Conservation (phyloP, 1,140 invertebrate species). For the Ephestia elutella region DNA sequence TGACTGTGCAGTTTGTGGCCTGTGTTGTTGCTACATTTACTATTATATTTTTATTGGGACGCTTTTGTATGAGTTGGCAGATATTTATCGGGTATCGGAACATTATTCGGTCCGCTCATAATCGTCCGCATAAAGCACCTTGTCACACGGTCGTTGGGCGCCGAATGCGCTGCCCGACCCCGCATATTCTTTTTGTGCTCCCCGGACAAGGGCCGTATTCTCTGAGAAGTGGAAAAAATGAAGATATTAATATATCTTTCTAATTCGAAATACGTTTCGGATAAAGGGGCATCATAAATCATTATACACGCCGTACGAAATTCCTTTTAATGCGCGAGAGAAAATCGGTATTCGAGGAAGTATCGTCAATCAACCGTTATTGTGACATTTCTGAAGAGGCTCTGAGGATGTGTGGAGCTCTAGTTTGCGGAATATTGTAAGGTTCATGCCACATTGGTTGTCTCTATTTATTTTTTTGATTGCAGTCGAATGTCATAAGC, state of each 20-base stretch:
- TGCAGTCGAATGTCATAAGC: no score
- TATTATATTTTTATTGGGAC: constrained; percentile 62
- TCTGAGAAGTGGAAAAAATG: constrained; percentile 71
- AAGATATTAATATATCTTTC: constrained; percentile 74
- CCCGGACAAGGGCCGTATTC: constrained; percentile 60
- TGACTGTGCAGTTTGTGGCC: constrained; percentile 69
- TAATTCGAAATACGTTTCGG: constrained; percentile 72
- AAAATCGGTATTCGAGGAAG: constrained; percentile 50
- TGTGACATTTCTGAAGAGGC: constrained; percentile 17
- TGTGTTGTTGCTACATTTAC: constrained; percentile 65
- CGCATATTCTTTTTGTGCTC: constrained; percentile 65
- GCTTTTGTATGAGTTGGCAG: constrained; percentile 65
- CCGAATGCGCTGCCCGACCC: constrained; percentile 54
- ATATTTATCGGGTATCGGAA: constrained; percentile 73
- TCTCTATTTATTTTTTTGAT: no score
- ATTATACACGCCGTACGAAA: constrained; percentile 38
- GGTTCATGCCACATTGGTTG: no score
- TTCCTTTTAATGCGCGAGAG: constrained; percentile 45
- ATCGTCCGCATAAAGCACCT: constrained; percentile 72
- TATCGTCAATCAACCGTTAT: constrained; percentile 42
- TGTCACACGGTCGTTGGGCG: constrained; percentile 72
- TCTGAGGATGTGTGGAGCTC: constrained; percentile 6
- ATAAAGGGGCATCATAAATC: constrained; percentile 60
- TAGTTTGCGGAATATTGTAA: constrained; percentile 1
- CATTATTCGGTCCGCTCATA: constrained; percentile 71